A percentile compares a stretch with the other conserved stretches of the same genome.
Evolutionary conservation across 2,888 invertebrate genomes (phyloP).

Genomic region (Melanostoma mellinum): DNA sequence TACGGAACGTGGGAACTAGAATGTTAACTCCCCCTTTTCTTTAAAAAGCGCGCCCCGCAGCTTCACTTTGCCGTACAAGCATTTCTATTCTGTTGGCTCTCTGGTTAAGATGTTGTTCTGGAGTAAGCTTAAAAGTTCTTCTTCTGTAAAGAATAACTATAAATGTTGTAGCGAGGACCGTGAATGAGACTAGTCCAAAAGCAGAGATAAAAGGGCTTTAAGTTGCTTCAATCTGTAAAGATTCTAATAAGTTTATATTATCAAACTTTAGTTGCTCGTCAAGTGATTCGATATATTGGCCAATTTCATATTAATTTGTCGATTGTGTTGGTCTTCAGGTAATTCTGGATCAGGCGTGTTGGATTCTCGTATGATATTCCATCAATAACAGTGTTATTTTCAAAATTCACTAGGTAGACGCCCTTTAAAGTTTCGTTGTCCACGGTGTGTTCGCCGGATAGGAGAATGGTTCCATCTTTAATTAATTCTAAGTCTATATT

Average conservation of each 20-base stretch:
- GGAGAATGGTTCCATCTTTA: no score
- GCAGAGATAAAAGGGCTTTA: background rate
- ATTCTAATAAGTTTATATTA: slow-evolving; percentile 2
- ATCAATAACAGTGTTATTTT: background rate
- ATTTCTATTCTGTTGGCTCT: background rate
- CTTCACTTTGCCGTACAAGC: background rate
- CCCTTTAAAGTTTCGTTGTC: no score
- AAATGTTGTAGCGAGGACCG: background rate
- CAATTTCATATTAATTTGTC: slow-evolving; percentile 12
- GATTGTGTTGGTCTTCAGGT: slow-evolving; percentile 13
- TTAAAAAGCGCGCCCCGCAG: background rate
- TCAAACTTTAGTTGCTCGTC: background rate
- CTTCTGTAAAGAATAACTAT: no score
- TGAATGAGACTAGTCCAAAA: background rate
- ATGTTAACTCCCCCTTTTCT: background rate
- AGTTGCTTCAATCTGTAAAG: slow-evolving; percentile 2
- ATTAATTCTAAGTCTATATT: no score
- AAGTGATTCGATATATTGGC: slow-evolving; percentile 6
- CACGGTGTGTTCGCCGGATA: no score
- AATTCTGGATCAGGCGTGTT: slow-evolving; percentile 23
- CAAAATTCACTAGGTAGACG: background rate
- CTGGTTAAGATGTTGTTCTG: background rate
- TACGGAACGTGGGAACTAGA: background rate
- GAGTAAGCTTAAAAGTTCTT: no score
- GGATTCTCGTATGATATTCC: slow-evolving; percentile 15